Evolutionary conservation across 2,797 vertebrate species (phyloP).

Genomic region (Craterocephalus amniculus): DNA sequence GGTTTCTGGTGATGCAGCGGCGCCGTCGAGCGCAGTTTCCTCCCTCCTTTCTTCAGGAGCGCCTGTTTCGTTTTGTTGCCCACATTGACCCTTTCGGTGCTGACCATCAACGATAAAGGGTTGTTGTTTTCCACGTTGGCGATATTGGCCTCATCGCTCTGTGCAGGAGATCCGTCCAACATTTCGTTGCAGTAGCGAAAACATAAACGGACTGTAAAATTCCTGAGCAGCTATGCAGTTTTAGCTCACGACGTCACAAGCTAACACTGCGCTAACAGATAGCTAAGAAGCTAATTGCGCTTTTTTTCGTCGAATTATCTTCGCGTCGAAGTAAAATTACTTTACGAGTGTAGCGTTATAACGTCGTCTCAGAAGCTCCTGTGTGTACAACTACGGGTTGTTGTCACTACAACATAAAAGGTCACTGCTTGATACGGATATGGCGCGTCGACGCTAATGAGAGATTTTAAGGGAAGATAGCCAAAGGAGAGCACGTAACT

Average conservation of each 20-base stretch:
- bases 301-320: not conserved
- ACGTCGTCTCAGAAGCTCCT: not conserved
- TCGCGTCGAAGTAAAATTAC: not conserved
- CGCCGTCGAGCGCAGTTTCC: conserved; percentile 43
- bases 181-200: conserved; percentile 26
- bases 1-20: conserved; percentile 51
- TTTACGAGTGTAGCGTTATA: not conserved
- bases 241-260: conserved; percentile 43
- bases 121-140: conserved; percentile 69
- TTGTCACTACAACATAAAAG: not conserved
- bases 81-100: conserved; percentile 32
- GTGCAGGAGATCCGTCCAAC: conserved; percentile 57
- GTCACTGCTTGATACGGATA: not conserved
- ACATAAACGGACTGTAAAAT: conserved; percentile 55
- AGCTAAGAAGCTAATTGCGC: not conserved
- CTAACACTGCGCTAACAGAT: conserved; percentile 33
- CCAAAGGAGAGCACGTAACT: rapidly evolving
- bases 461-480: not conserved
- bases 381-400: rapidly evolving
- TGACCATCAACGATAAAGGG: conserved; percentile 11
- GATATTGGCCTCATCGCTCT: conserved; percentile 35
- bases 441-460: not conserved
- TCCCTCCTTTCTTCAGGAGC: conserved; percentile 60
- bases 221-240: conserved; percentile 2
- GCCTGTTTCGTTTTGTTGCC: conserved; percentile 38